Evolutionary conservation across 2,888 invertebrate genomes (phyloP).

Genomic region (Piscicola geometra): DNA sequence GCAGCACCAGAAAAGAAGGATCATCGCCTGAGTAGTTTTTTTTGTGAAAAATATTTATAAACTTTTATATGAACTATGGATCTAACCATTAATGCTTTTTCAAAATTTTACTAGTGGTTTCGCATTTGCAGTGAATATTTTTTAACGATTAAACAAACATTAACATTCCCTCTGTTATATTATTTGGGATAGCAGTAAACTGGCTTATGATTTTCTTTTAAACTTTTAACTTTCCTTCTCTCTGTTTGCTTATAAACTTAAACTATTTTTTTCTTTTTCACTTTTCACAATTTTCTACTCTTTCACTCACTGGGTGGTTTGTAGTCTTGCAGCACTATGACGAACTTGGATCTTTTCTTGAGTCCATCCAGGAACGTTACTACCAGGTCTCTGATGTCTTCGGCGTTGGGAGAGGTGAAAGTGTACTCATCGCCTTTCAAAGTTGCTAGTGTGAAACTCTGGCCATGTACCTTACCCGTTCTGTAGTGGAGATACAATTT

Average conservation of each 20-base stretch:
- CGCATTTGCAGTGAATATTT: too few relatives aligned
- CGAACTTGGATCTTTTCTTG: slow-evolving; percentile 85
- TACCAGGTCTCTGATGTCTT: slow-evolving; percentile 92
- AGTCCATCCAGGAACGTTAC: slow-evolving; percentile 94
- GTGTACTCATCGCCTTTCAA: slow-evolving; percentile 98
- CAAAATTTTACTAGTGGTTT: too few relatives aligned
- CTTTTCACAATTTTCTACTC: not conserved
- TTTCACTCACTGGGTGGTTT: slow-evolving; percentile 52
- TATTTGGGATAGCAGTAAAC: too few relatives aligned
- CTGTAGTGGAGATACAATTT: slow-evolving; percentile 51
- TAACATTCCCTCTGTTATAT: too few relatives aligned
- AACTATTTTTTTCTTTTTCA: too few relatives aligned
- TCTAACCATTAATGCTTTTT: too few relatives aligned
- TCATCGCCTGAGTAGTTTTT: slow-evolving; percentile 27
- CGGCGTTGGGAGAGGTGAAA: slow-evolving; percentile 96
- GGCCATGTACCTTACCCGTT: slow-evolving; percentile 82
- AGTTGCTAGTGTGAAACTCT: slow-evolving; percentile 80
- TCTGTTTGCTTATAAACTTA: too few relatives aligned
- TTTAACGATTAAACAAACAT: too few relatives aligned
- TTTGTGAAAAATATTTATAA: not conserved
- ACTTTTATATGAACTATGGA: not conserved
- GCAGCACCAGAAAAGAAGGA: slow-evolving; percentile 69
- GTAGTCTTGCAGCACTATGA: slow-evolving; percentile 92
- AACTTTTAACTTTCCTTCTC: not conserved
- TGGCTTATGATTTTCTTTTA: too few relatives aligned